These are phyloP conservation scores for Pluvianellus socialis DNA, from an alignment of 2,113 vertebrate species.

Conservation along the genomic window DNA sequence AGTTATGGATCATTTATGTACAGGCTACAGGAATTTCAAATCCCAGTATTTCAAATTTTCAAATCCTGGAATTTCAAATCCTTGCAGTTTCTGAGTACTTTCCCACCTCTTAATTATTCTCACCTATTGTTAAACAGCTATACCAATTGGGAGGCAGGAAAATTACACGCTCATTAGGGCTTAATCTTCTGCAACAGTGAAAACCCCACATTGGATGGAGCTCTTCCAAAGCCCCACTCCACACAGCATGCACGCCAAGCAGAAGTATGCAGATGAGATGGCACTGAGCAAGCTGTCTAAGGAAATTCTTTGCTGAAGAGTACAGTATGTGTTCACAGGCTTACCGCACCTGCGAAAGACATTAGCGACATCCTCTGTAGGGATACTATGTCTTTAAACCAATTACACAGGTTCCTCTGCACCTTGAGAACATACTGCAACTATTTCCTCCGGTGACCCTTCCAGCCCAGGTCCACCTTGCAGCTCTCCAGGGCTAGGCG, in stretches of 20 bases:
- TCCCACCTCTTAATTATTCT: neutral
- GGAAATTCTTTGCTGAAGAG: constrained; percentile 18
- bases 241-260: neutral
- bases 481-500: neutral
- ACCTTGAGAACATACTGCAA: constrained; percentile 7
- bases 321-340: neutral
- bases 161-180: neutral
- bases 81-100: neutral
- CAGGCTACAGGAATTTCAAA: neutral
- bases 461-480: neutral
- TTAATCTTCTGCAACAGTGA: neutral
- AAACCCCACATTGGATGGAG: neutral
- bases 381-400: constrained; percentile 42
- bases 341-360: constrained; percentile 12
- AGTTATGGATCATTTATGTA: neutral
- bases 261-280: neutral
- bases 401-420: constrained; percentile 3
- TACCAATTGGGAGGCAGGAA: neutral
- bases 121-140: neutral
- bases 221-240: neutral
- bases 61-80: neutral
- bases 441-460: neutral
- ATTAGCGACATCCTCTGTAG: neutral
- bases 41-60: neutral
- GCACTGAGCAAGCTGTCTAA: neutral